phyloP scores from a whole-genome alignment of 1,140 invertebrate genomes.

The Caenorhabditis briggsae region DNA sequence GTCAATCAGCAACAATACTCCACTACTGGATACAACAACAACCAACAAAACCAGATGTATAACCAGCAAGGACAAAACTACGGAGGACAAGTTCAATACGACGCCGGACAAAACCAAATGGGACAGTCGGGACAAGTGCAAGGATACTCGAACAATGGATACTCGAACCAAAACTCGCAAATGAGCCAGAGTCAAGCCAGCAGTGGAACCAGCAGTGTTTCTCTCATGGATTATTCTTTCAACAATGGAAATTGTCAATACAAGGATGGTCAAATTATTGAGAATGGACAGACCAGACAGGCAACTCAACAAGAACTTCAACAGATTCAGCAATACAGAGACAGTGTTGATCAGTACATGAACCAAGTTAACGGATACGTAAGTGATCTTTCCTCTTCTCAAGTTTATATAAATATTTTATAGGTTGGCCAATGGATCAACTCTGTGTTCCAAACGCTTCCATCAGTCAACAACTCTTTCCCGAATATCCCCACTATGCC shows the following conservation, averaged over 20 bases:
- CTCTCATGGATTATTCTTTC: constrained; percentile 56
- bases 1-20: constrained; percentile 12
- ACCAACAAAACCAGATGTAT: background rate
- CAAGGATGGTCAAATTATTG: constrained; percentile 56
- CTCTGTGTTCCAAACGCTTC: constrained; percentile 55
- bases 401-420: constrained; percentile 9
- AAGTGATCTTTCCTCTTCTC: background rate
- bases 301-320: constrained; percentile 57
- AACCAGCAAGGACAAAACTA: constrained; percentile 47
- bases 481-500: constrained; percentile 55
- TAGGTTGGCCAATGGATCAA: constrained; percentile 59
- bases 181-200: constrained; percentile 15
- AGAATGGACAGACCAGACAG: constrained; percentile 59
- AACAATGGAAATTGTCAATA: constrained; percentile 64
- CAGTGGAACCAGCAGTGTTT: constrained; percentile 52
- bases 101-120: constrained; percentile 45
- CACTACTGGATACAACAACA: background rate
- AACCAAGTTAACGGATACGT: constrained; percentile 62
- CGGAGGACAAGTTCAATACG: constrained; percentile 44
- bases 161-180: constrained; percentile 52
- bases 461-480: constrained; percentile 44
- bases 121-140: constrained; percentile 27
- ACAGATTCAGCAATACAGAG: constrained; percentile 55
- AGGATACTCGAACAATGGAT: constrained; percentile 50
- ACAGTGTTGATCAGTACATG: constrained; percentile 59